Percentiles rank a stretch among this genome's conserved stretches.
Evolutionary conservation across 2,888 invertebrate species (phyloP).

Genomic region (Melinaea marsaeus): DNA sequence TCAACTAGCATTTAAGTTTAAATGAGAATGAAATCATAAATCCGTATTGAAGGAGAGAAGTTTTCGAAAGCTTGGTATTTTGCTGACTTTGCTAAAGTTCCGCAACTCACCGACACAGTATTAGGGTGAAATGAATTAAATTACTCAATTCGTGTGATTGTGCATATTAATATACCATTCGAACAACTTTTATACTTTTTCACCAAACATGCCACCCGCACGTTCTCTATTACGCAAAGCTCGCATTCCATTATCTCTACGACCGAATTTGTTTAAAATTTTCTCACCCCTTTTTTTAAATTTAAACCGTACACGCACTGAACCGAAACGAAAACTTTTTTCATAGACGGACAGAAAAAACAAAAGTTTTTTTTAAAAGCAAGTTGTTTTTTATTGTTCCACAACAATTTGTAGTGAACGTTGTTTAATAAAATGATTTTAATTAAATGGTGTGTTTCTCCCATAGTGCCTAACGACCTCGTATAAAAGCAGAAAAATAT

Average conservation of each 20-base stretch:
- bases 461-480: conserved; percentile 62
- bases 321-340: conserved; percentile 40
- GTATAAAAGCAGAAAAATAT: conserved; percentile 73
- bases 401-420: conserved; percentile 52
- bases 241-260: conserved; percentile 71
- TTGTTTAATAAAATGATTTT: conserved; percentile 49
- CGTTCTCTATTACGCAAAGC: conserved; percentile 69
- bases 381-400: conserved; percentile 30
- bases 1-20: conserved; percentile 67
- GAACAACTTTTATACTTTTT: conserved; percentile 72
- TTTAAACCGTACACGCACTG: conserved; percentile 55
- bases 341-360: conserved; percentile 40
- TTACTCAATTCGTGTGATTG: conserved; percentile 36
- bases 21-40: conserved; percentile 58
- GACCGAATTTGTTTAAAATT: conserved; percentile 68
- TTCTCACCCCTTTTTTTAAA: conserved; percentile 51
- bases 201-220: conserved; percentile 71
- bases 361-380: conserved; percentile 28
- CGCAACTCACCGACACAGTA: background rate
- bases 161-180: conserved; percentile 45
- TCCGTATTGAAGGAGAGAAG: conserved; percentile 58
- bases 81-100: conserved; percentile 18
- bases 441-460: no score
- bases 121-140: background rate
- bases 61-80: conserved; percentile 40